phyloP scores from a whole-genome alignment of 1,140 invertebrate genomes.

The Pseudomyrmex cubaensis region DNA sequence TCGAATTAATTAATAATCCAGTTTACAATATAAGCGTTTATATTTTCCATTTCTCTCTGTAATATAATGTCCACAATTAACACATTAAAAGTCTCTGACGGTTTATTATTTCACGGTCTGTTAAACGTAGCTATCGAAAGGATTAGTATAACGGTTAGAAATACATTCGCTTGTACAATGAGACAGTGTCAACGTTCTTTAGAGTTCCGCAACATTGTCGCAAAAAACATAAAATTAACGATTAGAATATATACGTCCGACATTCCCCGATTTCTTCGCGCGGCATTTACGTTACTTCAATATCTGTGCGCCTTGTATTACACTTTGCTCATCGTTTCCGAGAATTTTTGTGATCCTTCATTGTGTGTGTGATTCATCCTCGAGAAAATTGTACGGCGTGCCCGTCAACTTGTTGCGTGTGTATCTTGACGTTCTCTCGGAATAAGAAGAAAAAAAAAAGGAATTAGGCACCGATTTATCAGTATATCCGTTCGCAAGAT shows the following conservation, averaged over 20 bases:
- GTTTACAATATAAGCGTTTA: too few species aligned
- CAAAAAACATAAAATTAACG: conserved; percentile 5
- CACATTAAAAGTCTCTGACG: too few species aligned
- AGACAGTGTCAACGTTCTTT: conserved; percentile 17
- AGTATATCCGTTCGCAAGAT: too few species aligned
- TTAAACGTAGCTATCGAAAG: too few species aligned
- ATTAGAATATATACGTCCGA: conserved; percentile 24
- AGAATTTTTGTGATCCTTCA: conserved; percentile 60
- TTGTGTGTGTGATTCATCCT: background rate
- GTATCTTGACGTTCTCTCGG: background rate
- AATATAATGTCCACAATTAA: too few species aligned
- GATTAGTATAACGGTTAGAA: too few species aligned
- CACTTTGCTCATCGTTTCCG: conserved; percentile 29
- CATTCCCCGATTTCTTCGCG: conserved; percentile 37
- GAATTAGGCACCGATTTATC: too few species aligned
- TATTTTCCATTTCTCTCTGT: too few species aligned
- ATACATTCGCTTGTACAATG: background rate
- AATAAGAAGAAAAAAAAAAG: background rate
- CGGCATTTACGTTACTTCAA: conserved; percentile 15
- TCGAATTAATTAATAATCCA: too few species aligned
- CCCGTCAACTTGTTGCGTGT: background rate
- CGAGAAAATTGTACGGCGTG: conserved; percentile 6
- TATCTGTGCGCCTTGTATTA: background rate
- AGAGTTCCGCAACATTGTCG: conserved; percentile 12
- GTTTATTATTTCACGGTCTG: too few species aligned